phyloP scores from a whole-genome alignment of 2,113 vertebrate genomes.

The Hyperopisus bebe region DNA sequence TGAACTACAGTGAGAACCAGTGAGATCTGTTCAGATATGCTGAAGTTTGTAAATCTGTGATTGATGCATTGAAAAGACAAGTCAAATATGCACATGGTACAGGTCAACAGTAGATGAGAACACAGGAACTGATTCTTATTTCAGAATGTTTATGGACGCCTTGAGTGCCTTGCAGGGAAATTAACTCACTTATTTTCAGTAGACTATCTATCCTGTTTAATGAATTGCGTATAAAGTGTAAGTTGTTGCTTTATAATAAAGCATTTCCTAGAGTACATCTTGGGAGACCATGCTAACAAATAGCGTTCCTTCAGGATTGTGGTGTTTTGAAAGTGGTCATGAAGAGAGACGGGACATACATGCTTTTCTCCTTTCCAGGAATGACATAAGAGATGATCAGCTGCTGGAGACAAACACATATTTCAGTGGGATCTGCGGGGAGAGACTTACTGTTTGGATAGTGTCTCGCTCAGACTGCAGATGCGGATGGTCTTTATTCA shows the following conservation, averaged over 20 bases:
- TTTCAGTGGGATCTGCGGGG: background rate
- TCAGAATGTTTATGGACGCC: background rate
- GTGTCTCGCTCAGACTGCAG: background rate
- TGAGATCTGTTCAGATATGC: background rate
- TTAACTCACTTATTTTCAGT: background rate
- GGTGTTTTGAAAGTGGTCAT: slow-evolving; percentile 2
- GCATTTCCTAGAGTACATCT: background rate
- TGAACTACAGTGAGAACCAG: background rate
- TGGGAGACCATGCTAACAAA: background rate
- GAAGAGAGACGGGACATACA: background rate
- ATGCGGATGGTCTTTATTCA: background rate
- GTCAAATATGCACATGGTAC: background rate
- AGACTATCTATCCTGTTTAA: background rate
- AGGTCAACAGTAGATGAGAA: background rate
- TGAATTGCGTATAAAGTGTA: background rate
- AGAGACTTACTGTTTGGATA: background rate
- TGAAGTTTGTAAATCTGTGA: background rate
- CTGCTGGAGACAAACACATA: background rate
- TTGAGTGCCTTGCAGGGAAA: background rate
- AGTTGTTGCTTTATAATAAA: background rate
- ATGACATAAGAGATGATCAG: background rate
- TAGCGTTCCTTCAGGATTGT: background rate
- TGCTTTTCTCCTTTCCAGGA: background rate
- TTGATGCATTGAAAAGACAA: background rate
- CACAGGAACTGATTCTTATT: background rate